Base-by-base conservation (phyloP, 1,140 invertebrate genomes). In the roundworm (Caenorhabditis elegans) region DNA sequence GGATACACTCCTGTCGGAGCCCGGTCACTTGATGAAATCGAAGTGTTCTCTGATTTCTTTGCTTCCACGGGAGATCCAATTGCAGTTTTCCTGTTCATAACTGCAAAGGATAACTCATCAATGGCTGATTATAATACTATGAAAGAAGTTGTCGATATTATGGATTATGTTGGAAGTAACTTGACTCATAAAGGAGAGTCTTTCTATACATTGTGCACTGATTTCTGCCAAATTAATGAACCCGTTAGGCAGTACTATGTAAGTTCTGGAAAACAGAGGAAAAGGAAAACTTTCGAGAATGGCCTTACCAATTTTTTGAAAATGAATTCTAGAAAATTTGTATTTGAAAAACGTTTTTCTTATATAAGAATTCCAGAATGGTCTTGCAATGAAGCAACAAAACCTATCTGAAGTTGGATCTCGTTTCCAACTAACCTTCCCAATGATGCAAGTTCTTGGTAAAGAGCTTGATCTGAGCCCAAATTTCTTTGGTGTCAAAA, bases 161-260 rank as follows among this genome's bases (percentile, higher is more conserved):
- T 83, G 3, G 82, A 83, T 24, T 60, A 31, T 26, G 77, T 83
- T 31, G 76, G 49, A 19, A n/a, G 15, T 6, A 53, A 78, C 17
- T 13, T 86, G 8, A 84, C 51, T n/a, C 65, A 83, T 17, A 48
- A 80, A 26, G 86, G 86, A 43, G 47, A 80, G 28, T 84, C 82
- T 15, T 89, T 88, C 84, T 79, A 53, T 26, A 55, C 85, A 46
- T 85, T 89, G 76, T 89, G 88, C 79, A 79, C 86, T 17, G 86
- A 89, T 85, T 89, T 90, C 49, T 89, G 88, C 79, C 85, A 85
- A 34, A 86, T 89, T 46, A 89, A 89, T 75, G 88, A 89, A 78
- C 88, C 88, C 24, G 76, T 89, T 36, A 82, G 87, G 15, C 88
- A 89, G 76, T 89, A 89, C 80, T 86, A 89, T 60, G 88, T 89